phyloP scores from a whole-genome alignment of 2,113 vertebrate genomes.

The Nannospalax galili region DNA sequence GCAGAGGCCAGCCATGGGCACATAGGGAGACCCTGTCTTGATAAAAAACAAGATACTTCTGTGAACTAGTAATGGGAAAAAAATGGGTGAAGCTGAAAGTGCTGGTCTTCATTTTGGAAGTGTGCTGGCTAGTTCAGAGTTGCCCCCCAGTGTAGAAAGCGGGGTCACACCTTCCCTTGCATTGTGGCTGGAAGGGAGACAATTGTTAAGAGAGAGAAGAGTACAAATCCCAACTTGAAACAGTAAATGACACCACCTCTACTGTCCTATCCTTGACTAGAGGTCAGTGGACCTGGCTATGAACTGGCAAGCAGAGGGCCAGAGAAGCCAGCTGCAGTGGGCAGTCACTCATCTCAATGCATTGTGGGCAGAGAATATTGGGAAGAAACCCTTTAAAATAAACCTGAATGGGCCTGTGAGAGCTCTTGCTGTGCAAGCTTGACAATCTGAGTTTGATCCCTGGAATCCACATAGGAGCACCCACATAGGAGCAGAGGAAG shows the following conservation, averaged over 20 bases:
- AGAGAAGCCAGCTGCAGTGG: too few relatives aligned
- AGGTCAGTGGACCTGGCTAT: neutral
- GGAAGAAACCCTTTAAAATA: too few relatives aligned
- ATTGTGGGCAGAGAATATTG: neutral
- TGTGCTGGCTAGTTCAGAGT: neutral
- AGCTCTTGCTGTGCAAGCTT: too few relatives aligned
- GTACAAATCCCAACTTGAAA: neutral
- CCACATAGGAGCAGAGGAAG: too few relatives aligned
- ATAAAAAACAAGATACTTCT: neutral
- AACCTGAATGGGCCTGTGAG: too few relatives aligned
- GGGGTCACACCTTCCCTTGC: neutral
- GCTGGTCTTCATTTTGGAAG: too few relatives aligned
- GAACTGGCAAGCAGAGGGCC: neutral
- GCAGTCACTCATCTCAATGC: too few relatives aligned
- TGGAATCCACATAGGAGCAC: too few relatives aligned
- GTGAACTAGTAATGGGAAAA: neutral
- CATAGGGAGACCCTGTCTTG: neutral
- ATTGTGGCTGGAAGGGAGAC: accelerated
- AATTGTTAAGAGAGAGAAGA: neutral
- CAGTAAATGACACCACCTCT: neutral
- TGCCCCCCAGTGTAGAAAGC: neutral
- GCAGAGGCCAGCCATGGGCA: too few relatives aligned
- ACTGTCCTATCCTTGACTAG: too few relatives aligned
- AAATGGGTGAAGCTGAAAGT: neutral
- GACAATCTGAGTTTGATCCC: too few relatives aligned